Conservation (phyloP, 2,797 vertebrate species). For the Glyptemys insculpta region DNA sequence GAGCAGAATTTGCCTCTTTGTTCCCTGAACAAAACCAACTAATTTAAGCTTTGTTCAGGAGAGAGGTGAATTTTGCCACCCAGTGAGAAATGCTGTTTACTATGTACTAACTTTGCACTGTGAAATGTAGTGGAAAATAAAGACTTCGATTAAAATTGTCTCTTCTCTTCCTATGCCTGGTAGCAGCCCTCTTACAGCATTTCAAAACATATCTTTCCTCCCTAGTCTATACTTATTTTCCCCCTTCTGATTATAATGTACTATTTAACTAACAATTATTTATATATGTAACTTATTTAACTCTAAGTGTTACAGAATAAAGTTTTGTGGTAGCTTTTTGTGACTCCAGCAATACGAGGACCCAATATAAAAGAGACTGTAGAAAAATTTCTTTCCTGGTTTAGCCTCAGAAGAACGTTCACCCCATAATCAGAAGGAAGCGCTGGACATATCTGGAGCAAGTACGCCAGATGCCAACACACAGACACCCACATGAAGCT, state of each 20-base stretch:
- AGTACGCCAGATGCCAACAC: neutral
- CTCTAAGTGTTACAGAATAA: neutral
- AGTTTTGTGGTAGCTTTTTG: neutral
- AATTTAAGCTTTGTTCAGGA: neutral
- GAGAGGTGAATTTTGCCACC: slow-evolving; percentile 30
- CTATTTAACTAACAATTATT: slow-evolving; percentile 23
- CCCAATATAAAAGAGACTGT: neutral
- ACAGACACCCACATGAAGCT: neutral
- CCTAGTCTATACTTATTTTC: slow-evolving; percentile 31
- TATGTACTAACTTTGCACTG: slow-evolving; percentile 41
- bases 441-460: neutral
- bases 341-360: neutral
- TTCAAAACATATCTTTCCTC: slow-evolving; percentile 54
- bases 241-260: slow-evolving; percentile 35
- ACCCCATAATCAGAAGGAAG: neutral
- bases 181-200: slow-evolving; percentile 29
- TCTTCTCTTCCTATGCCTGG: slow-evolving; percentile 26
- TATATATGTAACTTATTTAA: slow-evolving; percentile 24
- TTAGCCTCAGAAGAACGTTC: neutral
- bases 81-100: slow-evolving; percentile 25
- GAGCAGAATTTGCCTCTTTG: neutral
- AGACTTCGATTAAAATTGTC: slow-evolving; percentile 44
- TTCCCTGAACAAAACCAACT: neutral
- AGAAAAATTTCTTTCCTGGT: slow-evolving; percentile 1
- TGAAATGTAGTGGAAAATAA: slow-evolving; percentile 49